Base-by-base conservation (phyloP, 2,797 vertebrate genomes). In the Anomalospiza imberbis region DNA sequence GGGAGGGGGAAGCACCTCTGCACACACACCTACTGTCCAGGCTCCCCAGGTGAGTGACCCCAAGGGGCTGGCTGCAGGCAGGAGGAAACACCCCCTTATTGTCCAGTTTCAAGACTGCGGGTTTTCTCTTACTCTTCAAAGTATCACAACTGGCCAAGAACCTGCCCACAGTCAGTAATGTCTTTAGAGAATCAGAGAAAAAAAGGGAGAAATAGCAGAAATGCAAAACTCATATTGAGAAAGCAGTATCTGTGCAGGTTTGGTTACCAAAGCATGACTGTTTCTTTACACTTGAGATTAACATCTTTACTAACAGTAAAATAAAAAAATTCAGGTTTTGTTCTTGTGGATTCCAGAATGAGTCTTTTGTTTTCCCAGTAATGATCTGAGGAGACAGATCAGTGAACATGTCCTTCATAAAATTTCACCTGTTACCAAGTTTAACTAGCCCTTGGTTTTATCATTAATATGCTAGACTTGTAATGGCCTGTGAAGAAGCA, bases 371-470 rank as follows among this genome's bases (percentile, higher is more conserved):
- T 94, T 85, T 87, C 65, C 22, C 28, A n/a, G 65, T 57, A 54
- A 61, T 36, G 44, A 88, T 54, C 47, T 58, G 72, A 91, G 57
- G 65, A 87, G 38, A 57, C 36, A 93, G 70, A 74, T 74, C 48
- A 82, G 68, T 91, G 89, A 91, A 88, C 32, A 82, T 1, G 7
- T 74, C 54, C 65, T 77, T 79, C 62, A 48, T 77, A 78, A 72
- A 88, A 94, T 86, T 61, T 79, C 61, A 70, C 54, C 60, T 70
- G 34, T 65, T 67, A 88, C 36, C 38, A 65, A 66, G 70, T 91
- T 86, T 74, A 93, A 61, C 88, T 83, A 80, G 73, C 38, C 47
- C 48, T 89, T 62, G 54, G 68, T 91, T 93, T 87, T 61, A 32
- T 50, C 85, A 73, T 95, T 82, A 67, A 54, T 76, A 45, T 50